Conservation (phyloP, 1,140 invertebrate genomes). For the Drosophila kepulauana region DNA sequence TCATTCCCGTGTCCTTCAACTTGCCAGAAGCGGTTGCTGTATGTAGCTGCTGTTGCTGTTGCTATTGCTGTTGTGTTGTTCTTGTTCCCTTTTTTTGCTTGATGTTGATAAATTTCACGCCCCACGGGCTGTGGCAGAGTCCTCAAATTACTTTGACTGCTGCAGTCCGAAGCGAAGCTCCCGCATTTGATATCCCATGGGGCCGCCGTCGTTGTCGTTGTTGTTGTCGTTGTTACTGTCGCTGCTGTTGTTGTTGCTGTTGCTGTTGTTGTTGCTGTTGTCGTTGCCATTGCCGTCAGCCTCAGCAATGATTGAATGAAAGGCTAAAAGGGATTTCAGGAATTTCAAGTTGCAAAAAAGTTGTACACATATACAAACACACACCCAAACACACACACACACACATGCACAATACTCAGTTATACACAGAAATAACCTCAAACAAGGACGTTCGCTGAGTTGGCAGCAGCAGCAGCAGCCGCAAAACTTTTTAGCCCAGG, state of each 20-base stretch:
- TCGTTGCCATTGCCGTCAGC: constrained; percentile 6
- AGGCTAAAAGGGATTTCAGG: constrained; percentile 74
- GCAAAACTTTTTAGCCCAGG: constrained; percentile 50
- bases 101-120: constrained; percentile 74
- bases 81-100: constrained; percentile 28
- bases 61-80: constrained; percentile 24
- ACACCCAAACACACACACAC: constrained; percentile 6
- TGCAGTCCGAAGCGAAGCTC: constrained; percentile 53
- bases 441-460: constrained; percentile 77
- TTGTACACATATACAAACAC: constrained; percentile 11
- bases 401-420: background rate
- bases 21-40: constrained; percentile 43
- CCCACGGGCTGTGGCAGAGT: constrained; percentile 49
- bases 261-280: constrained; percentile 8
- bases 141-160: constrained; percentile 77
- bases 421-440: constrained; percentile 79
- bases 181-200: constrained; percentile 27
- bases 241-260: background rate
- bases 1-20: constrained; percentile 81
- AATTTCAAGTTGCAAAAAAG: constrained; percentile 59
- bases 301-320: constrained; percentile 77
- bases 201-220: constrained; percentile 20
- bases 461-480: constrained; percentile 19
- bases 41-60: constrained; percentile 8
- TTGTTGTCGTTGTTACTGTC: constrained; percentile 7